Base-by-base conservation (phyloP, 2,888 invertebrate species). In the Tinea semifulvella region DNA sequence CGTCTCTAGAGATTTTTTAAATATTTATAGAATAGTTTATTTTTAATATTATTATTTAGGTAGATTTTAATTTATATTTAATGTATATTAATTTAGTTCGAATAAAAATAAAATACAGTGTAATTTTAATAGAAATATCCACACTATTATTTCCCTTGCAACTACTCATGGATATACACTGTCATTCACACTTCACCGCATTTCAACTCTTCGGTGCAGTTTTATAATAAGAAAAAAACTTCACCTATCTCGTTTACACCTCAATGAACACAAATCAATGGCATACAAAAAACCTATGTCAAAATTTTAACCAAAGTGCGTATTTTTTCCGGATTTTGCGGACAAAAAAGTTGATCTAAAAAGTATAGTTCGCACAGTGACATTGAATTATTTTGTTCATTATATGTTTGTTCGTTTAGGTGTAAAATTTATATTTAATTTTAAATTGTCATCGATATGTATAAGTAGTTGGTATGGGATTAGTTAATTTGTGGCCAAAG, bases 111-210 rank as follows among this genome's bases (percentile, higher is more conserved):
- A 31, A 5, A 42, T 22, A n/a, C n/a, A n/a, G n/a, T n/a, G n/a
- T n/a, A n/a, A n/a, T n/a, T n/a, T n/a, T 20, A 22, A 20, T 13
- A 20, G 22, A 3, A 20, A 16, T 35, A 45, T 47, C 52, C 45
- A 50, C 27, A 48, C 7, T 47, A 53, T 44, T 20, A 49, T 48
- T 49, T 43, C 40, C 2, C 20, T 2, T 2, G 3, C n/a, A 2
- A 22, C 11, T 11, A 40, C 20, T 22, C n/a, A n/a, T 20, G 22
- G 38, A 40, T n/a, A 56, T 54, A 56, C 25, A 50, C 52, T 56
- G 56, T 60, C 61, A 58, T 63, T 68, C 61, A 68, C 68, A 67
- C 68, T 59, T 63, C 63, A 55, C 57, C 60, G 60, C 54, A 45
- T 57, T 50, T 54, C 49, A 52, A 47, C 47, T 54, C 58, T 52